These are phyloP conservation scores for Isaurus tuberculatus DNA, from an alignment of 92 coral and sea anemone species.

Conservation along the genomic window DNA sequence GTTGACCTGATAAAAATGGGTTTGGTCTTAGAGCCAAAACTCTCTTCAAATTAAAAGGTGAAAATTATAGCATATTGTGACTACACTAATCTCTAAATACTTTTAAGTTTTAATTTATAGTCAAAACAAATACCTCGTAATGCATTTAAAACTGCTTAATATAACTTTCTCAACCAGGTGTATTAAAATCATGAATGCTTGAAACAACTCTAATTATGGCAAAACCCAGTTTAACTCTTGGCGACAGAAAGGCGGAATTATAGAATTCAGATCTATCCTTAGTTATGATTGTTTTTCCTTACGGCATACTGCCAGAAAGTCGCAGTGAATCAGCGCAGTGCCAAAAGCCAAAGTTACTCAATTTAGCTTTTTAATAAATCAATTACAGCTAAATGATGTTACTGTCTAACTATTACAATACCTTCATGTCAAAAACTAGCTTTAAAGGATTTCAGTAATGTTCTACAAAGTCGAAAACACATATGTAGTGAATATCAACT, in stretches of 20 bases:
- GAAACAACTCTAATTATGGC: neutral
- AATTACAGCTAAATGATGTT: neutral
- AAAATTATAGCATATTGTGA: neutral
- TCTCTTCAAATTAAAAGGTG: neutral
- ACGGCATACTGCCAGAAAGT: slow-evolving; percentile 10
- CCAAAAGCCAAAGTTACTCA: neutral
- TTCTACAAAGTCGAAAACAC: neutral
- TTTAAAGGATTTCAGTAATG: neutral
- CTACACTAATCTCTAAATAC: neutral
- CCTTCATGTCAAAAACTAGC: neutral
- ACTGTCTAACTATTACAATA: neutral
- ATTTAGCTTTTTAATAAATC: slow-evolving; percentile 5
- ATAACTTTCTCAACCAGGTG: neutral
- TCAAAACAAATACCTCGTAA: neutral
- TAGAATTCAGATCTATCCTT: neutral
- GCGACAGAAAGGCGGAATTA: neutral
- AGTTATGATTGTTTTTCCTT: neutral
- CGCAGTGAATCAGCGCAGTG: neutral
- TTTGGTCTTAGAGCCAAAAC: slow-evolving; percentile 11
- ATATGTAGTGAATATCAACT: neutral
- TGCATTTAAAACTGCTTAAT: neutral
- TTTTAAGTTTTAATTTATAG: neutral
- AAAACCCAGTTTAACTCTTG: neutral
- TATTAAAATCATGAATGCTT: neutral
- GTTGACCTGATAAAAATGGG: slow-evolving; percentile 4